Base-by-base conservation (phyloP, 1,140 invertebrate genomes). In the Heterodera carotae region DNA sequence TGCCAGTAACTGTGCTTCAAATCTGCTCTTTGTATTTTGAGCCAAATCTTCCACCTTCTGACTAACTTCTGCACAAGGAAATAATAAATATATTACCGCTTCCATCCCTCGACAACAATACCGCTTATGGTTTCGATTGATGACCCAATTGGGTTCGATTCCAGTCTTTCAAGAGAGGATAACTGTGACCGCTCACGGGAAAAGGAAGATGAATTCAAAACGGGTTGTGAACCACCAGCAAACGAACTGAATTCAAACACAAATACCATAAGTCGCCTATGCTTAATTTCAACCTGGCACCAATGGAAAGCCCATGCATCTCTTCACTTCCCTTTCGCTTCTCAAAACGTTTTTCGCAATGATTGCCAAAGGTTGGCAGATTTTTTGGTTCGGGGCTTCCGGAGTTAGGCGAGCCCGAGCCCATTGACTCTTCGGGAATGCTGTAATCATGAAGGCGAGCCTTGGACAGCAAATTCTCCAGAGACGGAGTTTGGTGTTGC, bases 401-500 rank as follows among this genome's bases (percentile, higher is more conserved):
- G 10, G 71, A 74, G n/a, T 74, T 74, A 18, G 71, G 71, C 15
- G 71, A 62, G 22, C 33, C 71, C 15, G 71, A 62, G 22, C 33
- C 71, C 71, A 74, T 64, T 22, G 71, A 74, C n/a, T 74, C 71
- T 36, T 82, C 81, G 22, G 74, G 81, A 64, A 82, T 82, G 33
- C 81, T 69, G n/a, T 81, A 75, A 27, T 68, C 64, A 56, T 80
- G 66, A 27, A 84, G 29, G 10, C 84, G 56, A 39, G 83, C 68
- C 60, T 82, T 75, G 6, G 81, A 78, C 18, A 86, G 74, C 27
- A 86, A 76, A 76, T 86, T 86, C 71, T 86, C 85, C 2, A 86
- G 74, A 18, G 85, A 87, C 15, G 84, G 77, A 29, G 85, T 84
- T 60, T 86, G 85, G 71, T 86, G 82, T 69, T 86, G 83, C 34